phyloP scores from a whole-genome alignment of 2,888 invertebrate species.

The Rhamnusium bicolor region DNA sequence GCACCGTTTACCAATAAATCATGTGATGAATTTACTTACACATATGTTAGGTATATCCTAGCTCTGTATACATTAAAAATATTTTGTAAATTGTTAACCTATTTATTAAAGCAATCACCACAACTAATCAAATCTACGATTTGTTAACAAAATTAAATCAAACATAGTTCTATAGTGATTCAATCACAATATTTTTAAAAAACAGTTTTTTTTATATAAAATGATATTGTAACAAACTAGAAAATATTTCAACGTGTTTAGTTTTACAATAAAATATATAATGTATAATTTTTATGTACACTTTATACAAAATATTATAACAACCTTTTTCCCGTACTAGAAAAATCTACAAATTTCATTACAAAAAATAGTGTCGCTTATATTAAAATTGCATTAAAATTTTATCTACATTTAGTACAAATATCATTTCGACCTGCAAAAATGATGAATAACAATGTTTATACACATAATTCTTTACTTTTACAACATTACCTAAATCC shows the following conservation, averaged over 20 bases:
- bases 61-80: conserved; percentile 51
- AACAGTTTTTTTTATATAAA: neutral
- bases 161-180: neutral
- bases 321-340: conserved; percentile 50
- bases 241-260: conserved; percentile 14
- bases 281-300: conserved; percentile 44
- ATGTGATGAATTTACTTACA: neutral
- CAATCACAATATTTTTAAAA: conserved; percentile 1
- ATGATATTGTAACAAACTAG: neutral
- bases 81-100: conserved; percentile 31
- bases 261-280: neutral
- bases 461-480: conserved; percentile 7
- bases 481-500: neutral
- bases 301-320: conserved; percentile 52
- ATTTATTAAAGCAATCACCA: conserved; percentile 7
- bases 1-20: neutral
- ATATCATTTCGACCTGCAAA: conserved; percentile 62
- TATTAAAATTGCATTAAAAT: conserved; percentile 48
- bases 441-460: conserved; percentile 52
- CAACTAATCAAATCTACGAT: neutral
- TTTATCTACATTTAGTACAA: conserved; percentile 56
- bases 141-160: neutral
- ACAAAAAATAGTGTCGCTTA: conserved; percentile 56
- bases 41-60: conserved; percentile 44
- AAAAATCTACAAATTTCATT: conserved; percentile 49